These are phyloP conservation scores for Furcula furcula DNA, from an alignment of 2,888 invertebrate genomes.

Conservation along the genomic window DNA sequence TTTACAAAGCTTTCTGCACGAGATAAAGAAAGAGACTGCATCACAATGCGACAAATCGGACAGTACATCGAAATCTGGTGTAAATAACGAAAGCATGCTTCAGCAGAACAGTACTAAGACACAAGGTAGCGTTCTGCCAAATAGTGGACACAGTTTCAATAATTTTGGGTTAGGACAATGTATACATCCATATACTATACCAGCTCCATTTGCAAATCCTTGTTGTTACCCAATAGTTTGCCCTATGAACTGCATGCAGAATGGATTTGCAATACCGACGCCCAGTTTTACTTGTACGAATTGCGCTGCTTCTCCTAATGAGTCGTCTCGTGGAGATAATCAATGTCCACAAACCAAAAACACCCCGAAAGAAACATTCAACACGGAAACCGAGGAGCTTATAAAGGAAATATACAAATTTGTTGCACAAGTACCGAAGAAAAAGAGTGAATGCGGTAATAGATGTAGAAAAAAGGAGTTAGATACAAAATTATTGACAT, in stretches of 20 bases:
- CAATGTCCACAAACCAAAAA: constrained; percentile 28
- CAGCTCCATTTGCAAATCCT: constrained; percentile 45
- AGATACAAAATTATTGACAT: constrained; percentile 36
- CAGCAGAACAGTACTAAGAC: constrained; percentile 24
- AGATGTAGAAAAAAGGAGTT: constrained; percentile 25
- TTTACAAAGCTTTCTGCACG: constrained; percentile 61
- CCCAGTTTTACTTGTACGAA: constrained; percentile 53
- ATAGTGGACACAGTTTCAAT: constrained; percentile 41
- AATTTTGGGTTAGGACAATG: constrained; percentile 33
- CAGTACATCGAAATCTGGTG: constrained; percentile 24
- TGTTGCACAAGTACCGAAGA: constrained; percentile 49
- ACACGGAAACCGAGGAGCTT: constrained; percentile 58
- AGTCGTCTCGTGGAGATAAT: constrained; percentile 29
- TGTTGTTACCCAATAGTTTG: constrained; percentile 65
- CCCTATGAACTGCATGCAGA: constrained; percentile 60
- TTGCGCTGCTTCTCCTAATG: constrained; percentile 43
- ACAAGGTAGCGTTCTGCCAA: constrained; percentile 29
- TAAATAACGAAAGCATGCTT: constrained; percentile 22
- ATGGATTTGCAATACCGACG: constrained; percentile 48
- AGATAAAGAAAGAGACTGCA: constrained; percentile 61
- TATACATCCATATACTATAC: constrained; percentile 21
- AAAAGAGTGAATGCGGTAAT: constrained; percentile 5
- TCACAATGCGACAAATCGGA: constrained; percentile 48
- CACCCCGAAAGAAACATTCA: constrained; percentile 22
- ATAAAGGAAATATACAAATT: constrained; percentile 71